phyloP scores from a whole-genome alignment of 2,888 invertebrate species.

The Sphaerophoria taeniata region DNA sequence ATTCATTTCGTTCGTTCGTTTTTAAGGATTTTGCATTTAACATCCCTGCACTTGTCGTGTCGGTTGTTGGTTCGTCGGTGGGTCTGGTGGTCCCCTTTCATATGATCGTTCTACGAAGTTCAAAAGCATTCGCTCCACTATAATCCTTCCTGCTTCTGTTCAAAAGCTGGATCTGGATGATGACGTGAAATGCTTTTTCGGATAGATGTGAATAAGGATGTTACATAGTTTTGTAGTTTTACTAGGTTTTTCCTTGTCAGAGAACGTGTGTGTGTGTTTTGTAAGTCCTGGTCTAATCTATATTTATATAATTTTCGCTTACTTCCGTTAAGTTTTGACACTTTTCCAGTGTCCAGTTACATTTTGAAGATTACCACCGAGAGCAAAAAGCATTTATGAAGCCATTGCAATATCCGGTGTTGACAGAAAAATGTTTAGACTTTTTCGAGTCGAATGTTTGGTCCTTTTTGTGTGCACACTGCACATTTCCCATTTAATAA shows the following conservation, averaged over 20 bases:
- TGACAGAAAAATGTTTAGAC: constrained; percentile 66
- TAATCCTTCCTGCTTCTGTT: constrained; percentile 26
- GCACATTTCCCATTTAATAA: constrained; percentile 17
- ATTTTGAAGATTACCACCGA: not conserved
- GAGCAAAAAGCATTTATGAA: constrained; percentile 5
- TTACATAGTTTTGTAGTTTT: constrained; percentile 5
- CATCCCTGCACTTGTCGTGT: constrained; percentile 46
- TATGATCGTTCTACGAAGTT: too few species aligned
- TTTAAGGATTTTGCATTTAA: constrained; percentile 58
- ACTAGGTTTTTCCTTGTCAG: constrained; percentile 19
- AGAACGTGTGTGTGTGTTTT: constrained; percentile 17
- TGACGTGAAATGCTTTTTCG: constrained; percentile 45
- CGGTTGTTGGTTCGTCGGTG: constrained; percentile 22
- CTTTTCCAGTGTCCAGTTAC: constrained; percentile 38
- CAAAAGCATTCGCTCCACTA: not conserved
- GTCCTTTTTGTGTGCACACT: not conserved
- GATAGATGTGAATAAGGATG: constrained; percentile 19
- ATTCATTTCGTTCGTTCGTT: constrained; percentile 23
- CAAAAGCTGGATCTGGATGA: constrained; percentile 32
- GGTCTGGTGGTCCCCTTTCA: not conserved
- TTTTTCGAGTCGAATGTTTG: constrained; percentile 37
- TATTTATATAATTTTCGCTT: constrained; percentile 16
- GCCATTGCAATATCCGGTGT: constrained; percentile 62
- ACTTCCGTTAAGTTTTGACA: constrained; percentile 55
- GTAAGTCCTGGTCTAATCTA: constrained; percentile 41